phyloP scores from a whole-genome alignment of 1,140 invertebrate genomes.

The Drosophila chauvacae region DNA sequence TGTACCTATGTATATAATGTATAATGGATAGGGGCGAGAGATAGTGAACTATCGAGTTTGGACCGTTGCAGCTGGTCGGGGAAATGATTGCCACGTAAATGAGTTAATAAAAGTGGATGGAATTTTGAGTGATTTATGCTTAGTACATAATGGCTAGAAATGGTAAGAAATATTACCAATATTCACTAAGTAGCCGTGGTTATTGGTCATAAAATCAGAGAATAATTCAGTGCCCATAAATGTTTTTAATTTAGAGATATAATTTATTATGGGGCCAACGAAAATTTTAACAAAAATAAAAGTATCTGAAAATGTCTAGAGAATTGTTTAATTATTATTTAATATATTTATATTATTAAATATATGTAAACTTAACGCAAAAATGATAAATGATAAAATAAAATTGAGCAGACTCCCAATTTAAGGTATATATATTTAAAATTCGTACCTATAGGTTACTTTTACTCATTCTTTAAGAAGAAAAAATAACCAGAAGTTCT shows the following conservation, averaged over 20 bases:
- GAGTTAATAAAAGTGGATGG: constrained; percentile 9
- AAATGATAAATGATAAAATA: too few species aligned
- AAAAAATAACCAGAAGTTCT: not conserved
- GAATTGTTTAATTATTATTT: too few species aligned
- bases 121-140: not conserved
- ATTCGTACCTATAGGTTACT: too few species aligned
- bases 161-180: constrained; percentile 1
- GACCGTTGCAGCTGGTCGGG: constrained; percentile 17
- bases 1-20: constrained; percentile 5
- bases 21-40: constrained; percentile 20
- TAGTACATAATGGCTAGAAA: not conserved
- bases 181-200: too few species aligned
- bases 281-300: too few species aligned
- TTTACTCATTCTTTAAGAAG: too few species aligned
- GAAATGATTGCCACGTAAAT: constrained; percentile 1
- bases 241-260: not conserved
- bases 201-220: not conserved
- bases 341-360: too few species aligned
- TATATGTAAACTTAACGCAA: too few species aligned
- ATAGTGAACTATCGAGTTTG: constrained; percentile 34
- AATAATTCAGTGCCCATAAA: not conserved
- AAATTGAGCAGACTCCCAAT: too few species aligned
- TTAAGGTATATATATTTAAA: too few species aligned
- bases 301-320: too few species aligned
- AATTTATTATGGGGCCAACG: not conserved